phyloP scores from a whole-genome alignment of 2,113 vertebrate genomes.

The Callorhinus ursinus region DNA sequence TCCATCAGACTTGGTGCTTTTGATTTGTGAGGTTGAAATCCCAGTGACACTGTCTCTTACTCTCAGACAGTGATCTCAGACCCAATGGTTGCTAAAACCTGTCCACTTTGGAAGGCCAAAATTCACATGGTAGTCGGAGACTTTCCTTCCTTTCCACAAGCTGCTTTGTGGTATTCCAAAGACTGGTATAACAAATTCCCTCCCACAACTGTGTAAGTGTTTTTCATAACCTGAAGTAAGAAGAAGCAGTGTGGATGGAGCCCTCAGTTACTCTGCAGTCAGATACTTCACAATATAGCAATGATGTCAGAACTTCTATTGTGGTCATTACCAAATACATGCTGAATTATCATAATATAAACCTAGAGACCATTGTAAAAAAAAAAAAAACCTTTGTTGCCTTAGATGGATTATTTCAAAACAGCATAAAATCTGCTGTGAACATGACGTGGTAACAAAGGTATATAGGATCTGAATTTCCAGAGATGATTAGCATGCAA shows the following conservation, averaged over 20 bases:
- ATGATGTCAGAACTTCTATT: background rate
- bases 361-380: background rate
- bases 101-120: background rate
- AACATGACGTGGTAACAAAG: background rate
- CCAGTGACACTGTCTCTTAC: background rate
- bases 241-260: background rate
- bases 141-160: background rate
- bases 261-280: background rate
- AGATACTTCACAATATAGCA: background rate
- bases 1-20: background rate
- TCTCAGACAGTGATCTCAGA: background rate
- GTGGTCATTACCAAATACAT: background rate
- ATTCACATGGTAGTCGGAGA: background rate
- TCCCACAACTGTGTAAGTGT: background rate
- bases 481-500: background rate
- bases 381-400: background rate
- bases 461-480: background rate
- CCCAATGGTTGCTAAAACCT: background rate
- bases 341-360: background rate
- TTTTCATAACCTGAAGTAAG: background rate
- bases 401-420: slow-evolving; percentile 11
- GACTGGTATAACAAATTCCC: background rate
- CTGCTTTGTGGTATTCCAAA: background rate
- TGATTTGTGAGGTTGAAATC: background rate
- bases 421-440: background rate